Evolutionary conservation across 2,888 invertebrate species (phyloP), one percentile per base, ranked within the genome.

Genomic region (Tillus elongatus): DNA sequence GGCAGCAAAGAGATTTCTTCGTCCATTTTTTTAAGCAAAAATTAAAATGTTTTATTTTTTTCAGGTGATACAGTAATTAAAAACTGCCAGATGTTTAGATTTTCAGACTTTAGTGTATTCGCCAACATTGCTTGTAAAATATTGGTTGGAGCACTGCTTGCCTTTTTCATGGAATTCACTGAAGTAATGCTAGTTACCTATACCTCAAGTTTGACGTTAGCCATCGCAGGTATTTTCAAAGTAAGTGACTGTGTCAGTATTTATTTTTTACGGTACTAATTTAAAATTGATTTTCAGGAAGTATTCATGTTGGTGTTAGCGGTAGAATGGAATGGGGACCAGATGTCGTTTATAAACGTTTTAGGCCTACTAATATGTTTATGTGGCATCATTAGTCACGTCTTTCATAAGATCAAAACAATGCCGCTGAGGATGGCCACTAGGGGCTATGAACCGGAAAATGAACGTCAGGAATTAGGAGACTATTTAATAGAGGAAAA

Each of bases 181-280:
- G 97, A 98, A 69, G 97, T 91, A 62, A 72, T 96, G 45, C 84
- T 98, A 15, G 79, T 98, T 40, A 82, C 85, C 1, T 81, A 85
- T 63, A 96, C 96, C 0, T 97, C 97, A 52, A 92, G 96, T 72
- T 79, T 98, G 36, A 97, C 97, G 1, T 70, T 98, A 29, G 90
- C 93, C 13, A 85, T 98, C 51, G 84, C 93, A 30, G 95, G 96
- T 40, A 93, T 98, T 59, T 85, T 95, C 60, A 98, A 98, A 82
- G 95, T 92, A 67, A 62, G 52, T 30, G 11, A 11, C 3, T 30
- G 4, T 13, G 14, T 30, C 9, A 4, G 12, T 28, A n/a, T n/a
- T n/a, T n/a, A n/a, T n/a, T n/a, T n/a, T n/a, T n/a, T n/a, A n/a
- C n/a, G n/a, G n/a, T n/a, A n/a, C n/a, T n/a, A n/a, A n/a, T n/a